Evolutionary conservation across 2,113 vertebrate species (phyloP).

Genomic region (Coreoperca whiteheadi): DNA sequence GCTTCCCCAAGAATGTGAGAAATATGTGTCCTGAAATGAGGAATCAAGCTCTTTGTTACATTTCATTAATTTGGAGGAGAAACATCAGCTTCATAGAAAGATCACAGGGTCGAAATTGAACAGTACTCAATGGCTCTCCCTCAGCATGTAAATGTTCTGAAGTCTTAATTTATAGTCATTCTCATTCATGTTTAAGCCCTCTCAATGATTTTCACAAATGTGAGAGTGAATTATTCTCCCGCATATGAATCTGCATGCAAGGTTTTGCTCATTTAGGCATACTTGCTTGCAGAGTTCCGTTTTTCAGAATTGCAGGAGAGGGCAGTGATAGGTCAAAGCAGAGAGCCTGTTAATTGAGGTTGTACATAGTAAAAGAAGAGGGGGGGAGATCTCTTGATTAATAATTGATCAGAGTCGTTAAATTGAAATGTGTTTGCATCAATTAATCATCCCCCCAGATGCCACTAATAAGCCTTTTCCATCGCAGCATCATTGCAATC

Average conservation of each 20-base stretch:
- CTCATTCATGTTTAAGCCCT: not conserved
- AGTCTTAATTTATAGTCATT: slow-evolving; percentile 1
- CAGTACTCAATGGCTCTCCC: not conserved
- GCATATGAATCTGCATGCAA: not conserved
- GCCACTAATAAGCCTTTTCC: slow-evolving; percentile 77
- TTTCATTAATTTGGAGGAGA: slow-evolving; percentile 59
- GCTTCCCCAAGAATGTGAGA: slow-evolving; percentile 51
- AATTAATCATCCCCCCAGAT: slow-evolving; percentile 83
- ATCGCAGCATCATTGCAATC: slow-evolving; percentile 61
- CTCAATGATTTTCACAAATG: slow-evolving; percentile 1
- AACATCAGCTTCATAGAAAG: slow-evolving; percentile 33
- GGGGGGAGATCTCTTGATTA: slow-evolving; percentile 62
- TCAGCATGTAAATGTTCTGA: not conserved
- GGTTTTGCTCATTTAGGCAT: slow-evolving; percentile 20
- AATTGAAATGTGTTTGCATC: slow-evolving; percentile 83
- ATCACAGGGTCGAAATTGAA: slow-evolving; percentile 22
- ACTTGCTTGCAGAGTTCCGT: slow-evolving; percentile 24
- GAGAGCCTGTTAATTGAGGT: slow-evolving; percentile 70
- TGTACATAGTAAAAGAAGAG: slow-evolving; percentile 73
- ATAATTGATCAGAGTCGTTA: slow-evolving; percentile 81
- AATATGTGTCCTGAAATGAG: slow-evolving; percentile 51
- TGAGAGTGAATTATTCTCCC: slow-evolving; percentile 24
- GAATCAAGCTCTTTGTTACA: slow-evolving; percentile 61
- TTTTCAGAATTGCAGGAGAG: slow-evolving; percentile 39
- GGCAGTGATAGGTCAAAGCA: slow-evolving; percentile 59